A percentile compares a stretch with the other conserved stretches of the same genome.
These are phyloP conservation scores for Anthrax anthrax DNA, from an alignment of 2,888 invertebrate species.

Conservation along the genomic window DNA sequence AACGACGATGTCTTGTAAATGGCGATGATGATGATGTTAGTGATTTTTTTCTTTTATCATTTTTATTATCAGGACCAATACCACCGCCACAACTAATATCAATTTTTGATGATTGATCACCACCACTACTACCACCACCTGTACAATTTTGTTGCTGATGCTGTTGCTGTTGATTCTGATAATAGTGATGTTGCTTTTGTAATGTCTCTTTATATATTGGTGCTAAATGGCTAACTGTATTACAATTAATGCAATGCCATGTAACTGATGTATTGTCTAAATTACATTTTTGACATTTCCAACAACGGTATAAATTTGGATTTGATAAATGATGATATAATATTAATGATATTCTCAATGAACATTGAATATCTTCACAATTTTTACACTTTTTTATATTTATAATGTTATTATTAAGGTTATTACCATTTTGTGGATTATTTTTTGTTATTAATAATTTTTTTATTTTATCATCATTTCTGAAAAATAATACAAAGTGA, in stretches of 20 bases:
- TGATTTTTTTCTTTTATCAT: background rate
- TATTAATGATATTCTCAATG: constrained; percentile 31
- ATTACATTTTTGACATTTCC: constrained; percentile 34
- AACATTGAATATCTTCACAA: constrained; percentile 32
- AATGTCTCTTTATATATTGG: constrained; percentile 34
- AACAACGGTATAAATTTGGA: constrained; percentile 33
- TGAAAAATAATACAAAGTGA: no score
- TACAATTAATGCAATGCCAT: constrained; percentile 35
- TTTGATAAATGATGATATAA: constrained; percentile 34
- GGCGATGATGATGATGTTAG: constrained; percentile 11
- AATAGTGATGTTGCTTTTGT: constrained; percentile 13
- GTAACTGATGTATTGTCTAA: constrained; percentile 34
- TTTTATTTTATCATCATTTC: no score
- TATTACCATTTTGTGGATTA: no score
- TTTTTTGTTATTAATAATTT: no score
- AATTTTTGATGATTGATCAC: background rate
- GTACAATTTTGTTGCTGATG: background rate
- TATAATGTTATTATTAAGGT: no score
- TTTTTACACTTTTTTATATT: constrained; percentile 27
- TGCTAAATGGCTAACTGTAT: constrained; percentile 33
- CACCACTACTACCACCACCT: background rate
- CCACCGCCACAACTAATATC: background rate
- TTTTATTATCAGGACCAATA: no score
- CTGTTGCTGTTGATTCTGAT: constrained; percentile 6
- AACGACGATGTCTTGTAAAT: constrained; percentile 17